Conservation (phyloP, 2,113 vertebrate genomes). For the Parotia lawesii region DNA sequence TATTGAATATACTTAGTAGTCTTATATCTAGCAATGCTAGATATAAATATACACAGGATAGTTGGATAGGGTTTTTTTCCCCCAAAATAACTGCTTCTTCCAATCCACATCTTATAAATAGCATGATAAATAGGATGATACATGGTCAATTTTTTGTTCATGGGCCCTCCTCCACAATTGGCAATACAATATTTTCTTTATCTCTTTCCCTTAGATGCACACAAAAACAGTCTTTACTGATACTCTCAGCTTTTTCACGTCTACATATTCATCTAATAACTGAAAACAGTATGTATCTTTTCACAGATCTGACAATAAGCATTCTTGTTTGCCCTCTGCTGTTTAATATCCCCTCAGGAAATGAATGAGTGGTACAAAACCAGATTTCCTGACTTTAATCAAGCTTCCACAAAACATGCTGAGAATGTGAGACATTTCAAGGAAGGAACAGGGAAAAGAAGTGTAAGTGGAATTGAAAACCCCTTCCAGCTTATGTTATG, state of each 20-base stretch:
- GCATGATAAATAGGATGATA: not conserved
- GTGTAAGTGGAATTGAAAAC: constrained; percentile 77
- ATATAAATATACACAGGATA: not conserved
- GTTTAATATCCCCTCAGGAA: constrained; percentile 69
- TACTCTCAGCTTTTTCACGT: not conserved
- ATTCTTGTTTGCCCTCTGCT: constrained; percentile 27
- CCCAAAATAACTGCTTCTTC: not conserved
- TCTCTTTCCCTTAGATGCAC: not conserved
- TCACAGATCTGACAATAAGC: constrained; percentile 52
- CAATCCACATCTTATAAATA: not conserved
- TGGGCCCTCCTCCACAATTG: not conserved
- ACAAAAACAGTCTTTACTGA: not conserved
- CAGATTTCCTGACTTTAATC: constrained; percentile 81
- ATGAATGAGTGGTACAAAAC: constrained; percentile 81
- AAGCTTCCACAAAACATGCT: constrained; percentile 74
- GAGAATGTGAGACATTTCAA: constrained; percentile 71
- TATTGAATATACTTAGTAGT: constrained; percentile 11
- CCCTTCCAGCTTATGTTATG: constrained; percentile 68
- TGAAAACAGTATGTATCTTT: not conserved
- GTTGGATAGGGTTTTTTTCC: not conserved
- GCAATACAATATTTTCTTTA: not conserved
- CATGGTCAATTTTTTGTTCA: not conserved
- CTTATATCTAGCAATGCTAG: not conserved
- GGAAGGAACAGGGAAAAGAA: constrained; percentile 74
- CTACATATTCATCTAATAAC: constrained; percentile 8